Conservation (phyloP, 2,797 vertebrate genomes). For the Phaenicophaeus curvirostris region DNA sequence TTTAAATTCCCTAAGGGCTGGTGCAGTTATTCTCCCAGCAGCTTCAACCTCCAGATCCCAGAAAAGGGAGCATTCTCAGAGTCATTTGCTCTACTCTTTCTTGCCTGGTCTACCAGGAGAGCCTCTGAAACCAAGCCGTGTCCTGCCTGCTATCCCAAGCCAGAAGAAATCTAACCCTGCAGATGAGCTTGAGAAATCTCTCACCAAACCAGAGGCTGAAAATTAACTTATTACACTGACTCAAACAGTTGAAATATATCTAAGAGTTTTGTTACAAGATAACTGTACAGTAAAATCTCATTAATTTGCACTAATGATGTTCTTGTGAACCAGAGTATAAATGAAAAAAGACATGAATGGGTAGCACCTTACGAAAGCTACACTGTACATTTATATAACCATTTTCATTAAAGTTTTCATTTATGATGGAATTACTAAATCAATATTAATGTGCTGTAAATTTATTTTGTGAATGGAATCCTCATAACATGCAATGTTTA, state of each 20-base stretch:
- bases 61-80: constrained; percentile 60
- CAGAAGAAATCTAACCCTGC: constrained; percentile 72
- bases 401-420: background rate
- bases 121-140: constrained; percentile 75
- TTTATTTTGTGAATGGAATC: constrained; percentile 4
- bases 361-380: background rate
- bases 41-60: constrained; percentile 48
- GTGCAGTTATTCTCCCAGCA: constrained; percentile 59
- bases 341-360: background rate
- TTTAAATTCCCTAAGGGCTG: constrained; percentile 60
- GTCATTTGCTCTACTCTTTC: constrained; percentile 68
- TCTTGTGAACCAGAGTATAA: constrained; percentile 1
- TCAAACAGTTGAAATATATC: background rate
- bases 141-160: constrained; percentile 86
- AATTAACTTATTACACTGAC: constrained; percentile 27
- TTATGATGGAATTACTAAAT: background rate
- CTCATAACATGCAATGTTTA: background rate
- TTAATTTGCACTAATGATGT: constrained; percentile 4
- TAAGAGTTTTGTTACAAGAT: background rate
- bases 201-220: background rate
- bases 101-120: constrained; percentile 76
- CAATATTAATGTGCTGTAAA: background rate
- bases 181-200: constrained; percentile 4
- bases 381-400: background rate
- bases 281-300: background rate